Evolutionary conservation across 2,113 vertebrate genomes (phyloP), one percentile per base, ranked within the genome.

Genomic region (Paradoxurus hermaphroditus): DNA sequence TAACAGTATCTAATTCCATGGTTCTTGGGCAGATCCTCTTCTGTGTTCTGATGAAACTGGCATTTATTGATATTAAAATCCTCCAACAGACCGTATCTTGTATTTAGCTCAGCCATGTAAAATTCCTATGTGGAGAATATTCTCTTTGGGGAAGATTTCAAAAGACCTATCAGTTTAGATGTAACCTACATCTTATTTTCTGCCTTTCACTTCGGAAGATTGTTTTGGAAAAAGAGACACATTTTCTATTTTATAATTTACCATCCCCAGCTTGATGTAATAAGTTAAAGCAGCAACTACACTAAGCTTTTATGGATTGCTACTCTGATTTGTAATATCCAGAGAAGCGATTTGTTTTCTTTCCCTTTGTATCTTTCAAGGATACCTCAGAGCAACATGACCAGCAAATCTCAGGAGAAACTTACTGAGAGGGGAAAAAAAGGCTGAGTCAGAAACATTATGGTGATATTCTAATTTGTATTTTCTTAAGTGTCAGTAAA

Each of bases 21-120:
- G 27, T 81, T 90, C 81, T 56, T 79, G 73, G 25, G 59, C 63
- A 90, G 90, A 93, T 94, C 29, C 23, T 12, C n/a, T 91, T 91
- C 49, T 93, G 25, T 31, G 93, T 41, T 96, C 49, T 92, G 73
- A 91, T 90, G 68, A 95, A 87, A 73, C 7, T 36, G 46, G 2
- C 70, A 44, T 34, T 92, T 91, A 84, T 95, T 97, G 97, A 53
- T 78, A 46, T 31, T 90, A 91, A 96, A 96, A 86, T 36, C 29
- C 39, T 75, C 34, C 65, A 73, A 36, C 10, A 88, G 89, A 65
- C 21, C 53, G 53, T 41, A 73, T 81, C n/a, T 86, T 96, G 83
- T 67, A 63, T 84, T 96, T 84, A 85, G 19, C 25, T 81, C 5
- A 65, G 59, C 4, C 41, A 34, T 25, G 25, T n/a, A 93, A 78